A percentile compares a stretch with the other conserved stretches of the same genome.
Evolutionary conservation across 2,113 vertebrate species (phyloP).

Genomic region (Parus major): DNA sequence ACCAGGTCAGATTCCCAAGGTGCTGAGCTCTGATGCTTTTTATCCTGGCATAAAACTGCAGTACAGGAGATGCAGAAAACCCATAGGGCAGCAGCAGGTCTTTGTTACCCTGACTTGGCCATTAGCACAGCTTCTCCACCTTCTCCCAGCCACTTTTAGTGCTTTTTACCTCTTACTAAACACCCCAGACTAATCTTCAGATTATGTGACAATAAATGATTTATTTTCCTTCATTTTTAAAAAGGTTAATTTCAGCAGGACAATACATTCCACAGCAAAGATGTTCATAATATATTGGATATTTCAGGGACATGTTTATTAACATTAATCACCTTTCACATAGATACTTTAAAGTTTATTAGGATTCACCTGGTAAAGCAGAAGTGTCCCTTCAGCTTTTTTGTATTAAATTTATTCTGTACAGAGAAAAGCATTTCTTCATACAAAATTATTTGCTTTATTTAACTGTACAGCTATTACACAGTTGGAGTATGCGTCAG

Average conservation of each 20-base stretch:
- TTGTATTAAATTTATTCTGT: not conserved
- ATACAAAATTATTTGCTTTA: not conserved
- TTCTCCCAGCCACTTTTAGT: not conserved
- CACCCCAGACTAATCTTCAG: not conserved
- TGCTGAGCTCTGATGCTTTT: not conserved
- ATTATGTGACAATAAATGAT: not conserved
- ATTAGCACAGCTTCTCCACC: not conserved
- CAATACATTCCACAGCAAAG: not conserved
- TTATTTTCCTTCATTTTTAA: not conserved
- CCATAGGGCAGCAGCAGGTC: not conserved
- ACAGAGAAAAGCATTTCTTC: not conserved
- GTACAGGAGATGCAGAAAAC: not conserved
- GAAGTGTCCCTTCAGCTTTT: not conserved
- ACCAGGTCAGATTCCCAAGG: constrained; percentile 17
- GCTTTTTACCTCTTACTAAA: not conserved
- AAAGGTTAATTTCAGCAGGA: not conserved
- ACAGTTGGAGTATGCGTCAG: not conserved
- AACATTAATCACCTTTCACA: not conserved
- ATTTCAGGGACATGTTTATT: not conserved
- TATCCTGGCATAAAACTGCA: not conserved
- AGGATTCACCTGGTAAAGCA: not conserved
- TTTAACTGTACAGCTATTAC: not conserved
- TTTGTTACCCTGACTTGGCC: not conserved
- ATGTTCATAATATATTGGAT: not conserved
- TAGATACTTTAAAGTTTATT: not conserved